Percentiles rank a stretch among this genome's conserved stretches.
Evolutionary conservation across 2,113 vertebrate genomes (phyloP).

Genomic region (Gavialis gangeticus): DNA sequence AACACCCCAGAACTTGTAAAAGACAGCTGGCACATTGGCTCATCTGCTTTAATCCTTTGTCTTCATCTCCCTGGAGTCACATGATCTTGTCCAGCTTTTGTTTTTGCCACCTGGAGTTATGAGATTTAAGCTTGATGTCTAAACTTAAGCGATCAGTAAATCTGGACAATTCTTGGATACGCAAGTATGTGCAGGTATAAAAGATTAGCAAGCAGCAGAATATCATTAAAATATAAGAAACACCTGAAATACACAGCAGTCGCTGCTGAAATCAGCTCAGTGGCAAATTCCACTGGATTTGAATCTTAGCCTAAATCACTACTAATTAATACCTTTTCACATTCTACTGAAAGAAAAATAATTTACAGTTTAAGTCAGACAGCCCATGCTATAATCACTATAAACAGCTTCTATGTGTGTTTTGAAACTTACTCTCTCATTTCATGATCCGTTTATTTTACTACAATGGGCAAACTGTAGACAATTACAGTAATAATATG

Average conservation of each 20-base stretch:
- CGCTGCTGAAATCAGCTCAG: background rate
- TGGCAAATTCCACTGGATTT: background rate
- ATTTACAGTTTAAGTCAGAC: conserved; percentile 41
- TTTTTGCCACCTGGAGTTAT: conserved; percentile 2
- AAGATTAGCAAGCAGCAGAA: conserved; percentile 13
- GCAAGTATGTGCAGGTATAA: background rate
- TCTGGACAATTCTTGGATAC: conserved; percentile 21
- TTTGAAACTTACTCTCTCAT: conserved; percentile 57
- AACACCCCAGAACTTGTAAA: background rate
- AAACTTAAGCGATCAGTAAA: background rate
- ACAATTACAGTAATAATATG: conserved; percentile 43
- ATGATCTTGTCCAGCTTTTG: background rate
- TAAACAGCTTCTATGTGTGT: conserved; percentile 44
- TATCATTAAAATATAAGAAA: background rate
- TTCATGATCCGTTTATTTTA: conserved; percentile 73
- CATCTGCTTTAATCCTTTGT: background rate
- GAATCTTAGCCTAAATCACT: conserved; percentile 38
- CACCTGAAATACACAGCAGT: background rate
- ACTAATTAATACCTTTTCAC: conserved; percentile 46
- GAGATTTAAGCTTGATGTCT: background rate
- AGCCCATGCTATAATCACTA: background rate
- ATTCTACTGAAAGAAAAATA: background rate
- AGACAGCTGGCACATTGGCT: conserved; percentile 6
- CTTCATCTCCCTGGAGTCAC: background rate
- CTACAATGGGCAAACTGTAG: conserved; percentile 54